These are phyloP conservation scores for Sarcophaga subvicina DNA, from an alignment of 2,888 invertebrate genomes.

Conservation along the genomic window DNA sequence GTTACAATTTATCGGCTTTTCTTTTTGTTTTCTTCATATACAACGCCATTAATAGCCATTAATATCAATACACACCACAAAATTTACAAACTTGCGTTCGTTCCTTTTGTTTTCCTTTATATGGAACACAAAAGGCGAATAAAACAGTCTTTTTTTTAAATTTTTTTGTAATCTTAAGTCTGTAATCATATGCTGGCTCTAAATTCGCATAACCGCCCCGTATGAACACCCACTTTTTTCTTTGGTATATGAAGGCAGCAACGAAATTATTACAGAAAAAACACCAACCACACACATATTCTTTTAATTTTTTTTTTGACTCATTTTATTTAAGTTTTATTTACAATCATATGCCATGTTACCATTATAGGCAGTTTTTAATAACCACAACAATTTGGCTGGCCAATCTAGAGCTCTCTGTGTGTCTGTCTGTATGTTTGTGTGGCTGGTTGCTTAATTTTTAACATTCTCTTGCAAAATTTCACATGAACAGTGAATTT, in stretches of 20 bases:
- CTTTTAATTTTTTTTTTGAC: not conserved
- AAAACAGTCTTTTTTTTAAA: constrained; percentile 1
- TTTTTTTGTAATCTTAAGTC: constrained; percentile 59
- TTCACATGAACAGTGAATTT: constrained; percentile 56
- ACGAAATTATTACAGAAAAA: constrained; percentile 12
- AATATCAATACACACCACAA: constrained; percentile 32
- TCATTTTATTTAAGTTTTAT: not conserved
- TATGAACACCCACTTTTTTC: constrained; percentile 65
- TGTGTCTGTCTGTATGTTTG: not conserved
- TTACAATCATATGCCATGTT: not conserved
- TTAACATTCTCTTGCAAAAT: constrained; percentile 10
- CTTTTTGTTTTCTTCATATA: not conserved
- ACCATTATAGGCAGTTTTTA: not conserved
- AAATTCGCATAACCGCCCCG: constrained; percentile 67
- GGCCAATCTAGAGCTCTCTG: not conserved
- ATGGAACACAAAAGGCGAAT: not conserved
- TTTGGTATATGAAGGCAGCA: not conserved
- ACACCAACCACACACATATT: constrained; percentile 20
- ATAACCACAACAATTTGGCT: not conserved
- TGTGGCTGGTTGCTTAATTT: not conserved
- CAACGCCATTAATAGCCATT: constrained; percentile 10
- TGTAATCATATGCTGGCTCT: constrained; percentile 66
- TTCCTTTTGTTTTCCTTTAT: too few relatives aligned
- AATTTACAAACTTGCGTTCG: not conserved
- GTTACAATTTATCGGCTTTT: too few relatives aligned